Base-by-base conservation (phyloP, 2,113 vertebrate genomes). In the Plestiodon gilberti region DNA sequence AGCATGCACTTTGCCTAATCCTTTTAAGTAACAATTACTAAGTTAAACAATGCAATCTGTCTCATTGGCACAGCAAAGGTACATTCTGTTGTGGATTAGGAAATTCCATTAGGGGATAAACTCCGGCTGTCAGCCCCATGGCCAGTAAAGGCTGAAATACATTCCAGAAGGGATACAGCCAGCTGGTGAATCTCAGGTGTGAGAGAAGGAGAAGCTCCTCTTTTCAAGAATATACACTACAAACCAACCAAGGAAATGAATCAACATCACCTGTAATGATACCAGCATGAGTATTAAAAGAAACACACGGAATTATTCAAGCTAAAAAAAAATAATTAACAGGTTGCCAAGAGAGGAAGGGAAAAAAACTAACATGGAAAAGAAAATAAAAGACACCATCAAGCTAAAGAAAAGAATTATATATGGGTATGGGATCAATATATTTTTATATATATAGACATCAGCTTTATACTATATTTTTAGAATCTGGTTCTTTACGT, bases 11-110 rank as follows among this genome's bases (percentile, higher is more conserved):
- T 38, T 88, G 84, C 78, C 86, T 94, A 95, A 95, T 95, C 94
- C 84, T 7, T 92, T 96, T 96, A 96, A 94, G 93, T 91, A 96
- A 97, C 93, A 95, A 96, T 96, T 96, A 96, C 48, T 78, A 94
- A 91, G 8, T 93, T 96, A 95, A 96, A 96, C 91, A 96, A 95
- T 81, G 38, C 94, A 96, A 96, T 96, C 96, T 96, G 96, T 95
- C 93, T 91, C 91, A 93, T 80, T 93, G 93, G 93, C 93, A 96
- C 55, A 86, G 82, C 85, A 94, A 62, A 90, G 76, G 89, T 67
- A 20, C 86, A 73, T 78, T 88, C 71, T 88, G 87, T 88, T 84
- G 59, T 81, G 84, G 90, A 92, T 90, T 90, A 92, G 80, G 17
- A 92, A 87, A 94, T 93, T 92, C 89, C 88, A 95, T 94, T 89